phyloP scores from a whole-genome alignment of 2,888 invertebrate species.

The Pyrrhosoma nymphula region DNA sequence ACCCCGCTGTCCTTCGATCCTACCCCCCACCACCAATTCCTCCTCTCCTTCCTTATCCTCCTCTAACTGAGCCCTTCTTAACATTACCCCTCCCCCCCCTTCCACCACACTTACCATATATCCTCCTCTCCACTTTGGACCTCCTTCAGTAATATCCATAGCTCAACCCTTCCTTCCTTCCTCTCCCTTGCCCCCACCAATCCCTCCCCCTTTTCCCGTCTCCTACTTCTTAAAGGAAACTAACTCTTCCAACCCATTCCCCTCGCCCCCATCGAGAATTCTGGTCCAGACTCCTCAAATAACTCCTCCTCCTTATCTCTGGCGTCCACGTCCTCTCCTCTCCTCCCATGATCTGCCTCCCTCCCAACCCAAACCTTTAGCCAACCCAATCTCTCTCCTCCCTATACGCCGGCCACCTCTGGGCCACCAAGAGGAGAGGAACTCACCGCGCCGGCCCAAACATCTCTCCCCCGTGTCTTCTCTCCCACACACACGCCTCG shows the following conservation, averaged over 20 bases:
- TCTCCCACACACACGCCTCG: too few relatives aligned
- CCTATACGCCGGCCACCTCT: neutral
- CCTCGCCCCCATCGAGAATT: neutral
- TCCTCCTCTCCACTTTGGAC: constrained; percentile 30
- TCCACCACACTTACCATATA: constrained; percentile 26
- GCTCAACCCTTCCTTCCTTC: constrained; percentile 10
- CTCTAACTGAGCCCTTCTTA: neutral
- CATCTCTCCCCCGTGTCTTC: too few relatives aligned
- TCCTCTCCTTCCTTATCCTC: constrained; percentile 4
- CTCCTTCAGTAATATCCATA: constrained; percentile 41
- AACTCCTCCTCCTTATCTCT: constrained; percentile 31
- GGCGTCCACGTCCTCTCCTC: neutral
- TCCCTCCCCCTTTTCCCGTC: neutral
- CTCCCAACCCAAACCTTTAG: neutral
- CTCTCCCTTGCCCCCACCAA: too few relatives aligned
- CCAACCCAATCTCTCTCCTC: neutral
- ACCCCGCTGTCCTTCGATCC: constrained; percentile 43
- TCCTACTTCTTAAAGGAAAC: constrained; percentile 4
- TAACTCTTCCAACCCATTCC: neutral
- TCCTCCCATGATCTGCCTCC: neutral
- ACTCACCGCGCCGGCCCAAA: too few relatives aligned
- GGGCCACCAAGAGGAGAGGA: neutral
- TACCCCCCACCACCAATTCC: neutral
- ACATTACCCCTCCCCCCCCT: neutral
- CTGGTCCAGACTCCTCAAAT: constrained; percentile 39